phyloP scores from a whole-genome alignment of 2,113 vertebrate species.

The Bos taurus region DNA sequence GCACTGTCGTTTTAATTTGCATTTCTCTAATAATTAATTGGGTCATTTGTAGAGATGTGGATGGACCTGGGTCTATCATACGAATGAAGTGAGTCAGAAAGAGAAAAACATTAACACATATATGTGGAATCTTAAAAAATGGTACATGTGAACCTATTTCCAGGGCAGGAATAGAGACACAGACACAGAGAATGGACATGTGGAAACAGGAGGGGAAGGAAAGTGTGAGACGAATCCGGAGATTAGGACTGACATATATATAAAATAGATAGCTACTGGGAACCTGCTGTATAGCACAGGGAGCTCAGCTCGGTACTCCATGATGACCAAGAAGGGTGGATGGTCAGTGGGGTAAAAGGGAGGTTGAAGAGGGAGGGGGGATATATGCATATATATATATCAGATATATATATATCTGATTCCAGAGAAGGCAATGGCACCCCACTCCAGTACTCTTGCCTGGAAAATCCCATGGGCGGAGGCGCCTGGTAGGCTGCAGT shows the following conservation, averaged over 20 bases:
- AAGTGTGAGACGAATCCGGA: accelerated
- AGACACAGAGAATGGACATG: background rate
- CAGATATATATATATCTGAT: background rate
- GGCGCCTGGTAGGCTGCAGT: no score
- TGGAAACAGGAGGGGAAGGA: background rate
- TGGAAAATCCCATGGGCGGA: no score
- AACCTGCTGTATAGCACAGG: background rate
- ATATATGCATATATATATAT: background rate
- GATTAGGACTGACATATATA: background rate
- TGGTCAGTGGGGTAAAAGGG: background rate
- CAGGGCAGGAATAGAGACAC: background rate
- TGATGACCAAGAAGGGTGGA: background rate
- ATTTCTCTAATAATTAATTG: background rate
- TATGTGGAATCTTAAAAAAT: background rate
- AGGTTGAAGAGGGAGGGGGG: background rate
- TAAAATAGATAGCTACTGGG: background rate
- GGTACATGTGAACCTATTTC: background rate
- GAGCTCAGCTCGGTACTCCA: accelerated
- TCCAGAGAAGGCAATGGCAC: no score
- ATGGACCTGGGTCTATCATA: background rate
- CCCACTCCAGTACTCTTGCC: no score
- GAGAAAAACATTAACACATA: background rate
- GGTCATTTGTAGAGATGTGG: background rate
- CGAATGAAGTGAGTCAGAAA: background rate
- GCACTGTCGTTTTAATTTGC: background rate